These are phyloP conservation scores for Halcyon chelicuti DNA, from an alignment of 2,797 vertebrate genomes.

Conservation along the genomic window DNA sequence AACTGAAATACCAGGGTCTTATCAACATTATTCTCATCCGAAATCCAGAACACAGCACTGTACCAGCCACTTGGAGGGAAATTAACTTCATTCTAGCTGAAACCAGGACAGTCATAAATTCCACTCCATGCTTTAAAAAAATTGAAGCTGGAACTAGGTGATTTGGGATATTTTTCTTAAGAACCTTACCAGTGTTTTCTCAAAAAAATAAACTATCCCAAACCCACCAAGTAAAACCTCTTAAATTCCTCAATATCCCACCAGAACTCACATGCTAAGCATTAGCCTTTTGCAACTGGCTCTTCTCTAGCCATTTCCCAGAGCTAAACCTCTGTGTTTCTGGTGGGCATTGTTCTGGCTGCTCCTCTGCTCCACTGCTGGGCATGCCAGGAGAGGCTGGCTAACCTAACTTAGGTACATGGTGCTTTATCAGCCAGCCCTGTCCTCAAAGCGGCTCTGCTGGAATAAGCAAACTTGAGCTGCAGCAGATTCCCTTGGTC, in stretches of 20 bases:
- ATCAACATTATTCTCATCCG: neutral
- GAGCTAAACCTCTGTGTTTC: neutral
- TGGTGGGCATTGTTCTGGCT: neutral
- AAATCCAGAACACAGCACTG: neutral
- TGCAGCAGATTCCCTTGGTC: neutral
- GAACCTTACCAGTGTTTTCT: neutral
- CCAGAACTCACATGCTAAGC: neutral
- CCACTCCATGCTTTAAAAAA: neutral
- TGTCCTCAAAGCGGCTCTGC: neutral
- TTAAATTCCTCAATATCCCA: neutral
- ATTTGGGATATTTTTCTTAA: neutral
- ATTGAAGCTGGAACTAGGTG: neutral
- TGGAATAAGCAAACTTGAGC: neutral
- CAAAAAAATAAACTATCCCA: neutral
- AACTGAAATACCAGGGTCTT: neutral
- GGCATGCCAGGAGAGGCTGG: neutral
- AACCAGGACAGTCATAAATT: neutral
- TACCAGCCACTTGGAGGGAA: neutral
- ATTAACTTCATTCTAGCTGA: neutral
- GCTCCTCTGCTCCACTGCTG: neutral
- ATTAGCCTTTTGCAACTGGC: neutral
- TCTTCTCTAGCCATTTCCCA: neutral
- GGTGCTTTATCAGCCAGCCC: neutral
- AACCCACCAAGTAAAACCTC: neutral
- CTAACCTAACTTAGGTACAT: accelerated